These are phyloP conservation scores for Ranitomeya imitator DNA, from an alignment of 2,113 vertebrate genomes.

Conservation along the genomic window DNA sequence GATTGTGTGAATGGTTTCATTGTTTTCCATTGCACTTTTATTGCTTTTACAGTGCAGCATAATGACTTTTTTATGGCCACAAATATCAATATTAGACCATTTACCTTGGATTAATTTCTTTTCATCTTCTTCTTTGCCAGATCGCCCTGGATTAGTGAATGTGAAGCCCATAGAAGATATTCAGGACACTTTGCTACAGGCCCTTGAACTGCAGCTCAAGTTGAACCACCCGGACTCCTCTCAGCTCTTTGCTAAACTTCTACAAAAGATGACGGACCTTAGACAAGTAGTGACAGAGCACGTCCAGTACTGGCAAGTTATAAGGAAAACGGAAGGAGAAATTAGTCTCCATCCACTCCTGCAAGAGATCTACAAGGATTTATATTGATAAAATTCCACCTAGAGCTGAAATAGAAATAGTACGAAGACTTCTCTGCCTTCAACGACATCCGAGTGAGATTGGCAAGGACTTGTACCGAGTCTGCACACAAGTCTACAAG, in stretches of 20 bases:
- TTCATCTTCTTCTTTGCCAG: conserved; percentile 65
- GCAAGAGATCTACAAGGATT: conserved; percentile 98
- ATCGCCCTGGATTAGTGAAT: conserved; percentile 93
- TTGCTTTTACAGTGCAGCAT: neutral
- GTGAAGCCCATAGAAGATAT: conserved; percentile 97
- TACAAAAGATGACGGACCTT: conserved; percentile 99
- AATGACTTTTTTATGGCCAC: neutral
- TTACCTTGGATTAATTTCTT: neutral
- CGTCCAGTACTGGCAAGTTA: conserved; percentile 89
- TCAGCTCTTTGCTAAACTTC: conserved; percentile 95
- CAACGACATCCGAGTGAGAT: conserved; percentile 89
- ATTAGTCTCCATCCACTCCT: conserved; percentile 94
- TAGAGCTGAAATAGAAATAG: neutral
- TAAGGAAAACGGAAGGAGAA: conserved; percentile 93
- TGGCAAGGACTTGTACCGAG: conserved; percentile 87
- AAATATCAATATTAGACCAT: neutral
- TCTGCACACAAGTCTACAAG: conserved; percentile 92
- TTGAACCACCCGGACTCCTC: conserved; percentile 92
- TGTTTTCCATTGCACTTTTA: neutral
- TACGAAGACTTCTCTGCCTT: neutral
- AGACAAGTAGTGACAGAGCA: conserved; percentile 96
- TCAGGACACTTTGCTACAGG: conserved; percentile 93
- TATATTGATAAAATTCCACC: conserved; percentile 77
- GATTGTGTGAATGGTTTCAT: neutral
- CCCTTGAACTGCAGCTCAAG: conserved; percentile 95